These are phyloP conservation scores for Fopius arisanus DNA, from an alignment of 1,140 invertebrate species.

Conservation along the genomic window DNA sequence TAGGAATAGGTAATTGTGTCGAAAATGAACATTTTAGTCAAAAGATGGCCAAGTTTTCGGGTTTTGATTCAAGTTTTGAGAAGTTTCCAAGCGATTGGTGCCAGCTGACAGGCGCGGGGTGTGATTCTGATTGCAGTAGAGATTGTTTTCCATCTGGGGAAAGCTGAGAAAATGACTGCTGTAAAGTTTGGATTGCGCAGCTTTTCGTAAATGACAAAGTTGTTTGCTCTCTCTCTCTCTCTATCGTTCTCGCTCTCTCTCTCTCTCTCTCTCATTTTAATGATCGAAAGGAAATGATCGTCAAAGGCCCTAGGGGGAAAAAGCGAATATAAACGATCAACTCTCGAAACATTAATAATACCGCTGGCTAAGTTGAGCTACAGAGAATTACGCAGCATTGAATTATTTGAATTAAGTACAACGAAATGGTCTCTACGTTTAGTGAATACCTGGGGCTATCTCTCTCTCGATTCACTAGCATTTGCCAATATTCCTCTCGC, in stretches of 20 bases:
- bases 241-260: too few relatives aligned
- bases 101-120: not conserved
- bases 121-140: not conserved
- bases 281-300: conserved; percentile 16
- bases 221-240: not conserved
- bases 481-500: conserved; percentile 18
- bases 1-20: not conserved
- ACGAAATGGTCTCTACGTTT: too few relatives aligned
- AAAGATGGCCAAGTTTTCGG: not conserved
- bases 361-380: not conserved
- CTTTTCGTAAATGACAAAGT: not conserved
- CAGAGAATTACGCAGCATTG: not conserved
- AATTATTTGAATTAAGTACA: too few relatives aligned
- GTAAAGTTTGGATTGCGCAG: not conserved
- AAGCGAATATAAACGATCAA: not conserved
- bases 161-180: not conserved
- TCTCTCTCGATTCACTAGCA: not conserved
- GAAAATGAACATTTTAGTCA: not conserved
- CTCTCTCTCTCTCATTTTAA: not conserved
- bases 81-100: not conserved
- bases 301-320: not conserved
- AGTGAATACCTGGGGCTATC: too few relatives aligned
- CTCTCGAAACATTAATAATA: conserved; percentile 49
- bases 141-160: not conserved
- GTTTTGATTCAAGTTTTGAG: not conserved